Evolutionary conservation across 1,140 invertebrate genomes (phyloP), one percentile per base, ranked within the genome.

Genomic region (Paramacrobiotus metropolitanus): DNA sequence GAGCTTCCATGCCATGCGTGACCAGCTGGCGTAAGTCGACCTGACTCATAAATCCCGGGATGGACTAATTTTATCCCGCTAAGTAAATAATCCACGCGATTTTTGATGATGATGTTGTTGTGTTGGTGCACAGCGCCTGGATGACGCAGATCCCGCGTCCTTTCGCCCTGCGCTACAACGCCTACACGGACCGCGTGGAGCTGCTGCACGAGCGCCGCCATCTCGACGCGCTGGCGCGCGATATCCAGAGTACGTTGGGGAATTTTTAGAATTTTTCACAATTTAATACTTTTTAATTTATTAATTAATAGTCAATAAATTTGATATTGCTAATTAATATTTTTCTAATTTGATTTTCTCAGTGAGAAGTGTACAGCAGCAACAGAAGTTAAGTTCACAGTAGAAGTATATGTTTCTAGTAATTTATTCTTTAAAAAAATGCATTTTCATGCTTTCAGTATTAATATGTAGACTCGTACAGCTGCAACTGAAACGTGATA

Each of bases 151-250:
- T 98, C 68, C 87, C 87, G 0, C 81, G 88, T 60, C 82, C 84
- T 40, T 98, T 97, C 71, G 85, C 86, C 40, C 90, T 97, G 0
- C 79, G 88, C 30, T 98, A 96, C 74, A 94, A 97, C 70, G 79
- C 94, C 0, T 95, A 95, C 71, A 98, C 92, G 0, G 86, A 92
- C 70, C 85, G 81, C 60, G 83, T 98, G 31, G 88, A 90, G 70
- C 84, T 96, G 34, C 77, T 99, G 28, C 24, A 55, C 48, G 28
- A 55, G 48, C 15, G 28, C 15, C 15, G 28, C 15, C 48, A 55
- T 24, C 24, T 55, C 4, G 4, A 28, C 15, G 48, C 15, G 15
- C 48, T 55, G 15, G 48, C 28, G 15, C 48, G 48, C 48, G 48
- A 55, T 24, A 55, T 55, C 24, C 15, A 55, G 28, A 55, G 48